phyloP scores from a whole-genome alignment of 2,113 vertebrate species.

The Zosterops hypoxanthus region DNA sequence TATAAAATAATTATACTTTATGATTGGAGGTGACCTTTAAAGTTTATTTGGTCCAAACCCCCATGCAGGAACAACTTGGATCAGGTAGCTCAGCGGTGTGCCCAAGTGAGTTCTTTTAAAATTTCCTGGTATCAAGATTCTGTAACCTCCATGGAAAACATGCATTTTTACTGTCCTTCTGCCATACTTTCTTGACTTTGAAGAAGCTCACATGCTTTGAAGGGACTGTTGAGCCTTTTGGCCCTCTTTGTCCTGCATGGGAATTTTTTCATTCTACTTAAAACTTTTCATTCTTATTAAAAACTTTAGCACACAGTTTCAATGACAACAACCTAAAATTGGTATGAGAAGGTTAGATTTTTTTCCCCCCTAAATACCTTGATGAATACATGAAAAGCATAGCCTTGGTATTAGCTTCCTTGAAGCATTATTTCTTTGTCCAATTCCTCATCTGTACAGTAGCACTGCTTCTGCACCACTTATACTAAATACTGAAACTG shows the following conservation, averaged over 20 bases:
- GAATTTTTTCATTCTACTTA: background rate
- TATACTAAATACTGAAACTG: background rate
- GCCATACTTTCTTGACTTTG: background rate
- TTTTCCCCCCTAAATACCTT: background rate
- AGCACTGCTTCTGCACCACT: background rate
- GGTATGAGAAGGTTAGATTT: background rate
- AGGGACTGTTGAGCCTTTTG: background rate
- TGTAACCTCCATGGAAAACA: background rate
- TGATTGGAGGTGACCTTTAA: background rate
- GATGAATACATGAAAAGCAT: background rate
- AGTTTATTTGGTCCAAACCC: background rate
- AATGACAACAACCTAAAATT: background rate
- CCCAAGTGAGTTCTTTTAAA: background rate
- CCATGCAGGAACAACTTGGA: background rate
- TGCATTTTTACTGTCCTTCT: background rate
- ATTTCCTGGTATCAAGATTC: background rate
- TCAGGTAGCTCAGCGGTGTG: background rate
- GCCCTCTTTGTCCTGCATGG: background rate
- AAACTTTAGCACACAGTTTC: background rate
- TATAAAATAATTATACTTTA: background rate
- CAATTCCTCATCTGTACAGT: background rate
- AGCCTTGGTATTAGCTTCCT: background rate
- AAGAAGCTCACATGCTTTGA: background rate
- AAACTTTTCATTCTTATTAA: background rate
- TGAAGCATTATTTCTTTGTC: background rate